Evolutionary conservation across 2,113 vertebrate genomes (phyloP).

Genomic region (Callocephalon fimbriatum): DNA sequence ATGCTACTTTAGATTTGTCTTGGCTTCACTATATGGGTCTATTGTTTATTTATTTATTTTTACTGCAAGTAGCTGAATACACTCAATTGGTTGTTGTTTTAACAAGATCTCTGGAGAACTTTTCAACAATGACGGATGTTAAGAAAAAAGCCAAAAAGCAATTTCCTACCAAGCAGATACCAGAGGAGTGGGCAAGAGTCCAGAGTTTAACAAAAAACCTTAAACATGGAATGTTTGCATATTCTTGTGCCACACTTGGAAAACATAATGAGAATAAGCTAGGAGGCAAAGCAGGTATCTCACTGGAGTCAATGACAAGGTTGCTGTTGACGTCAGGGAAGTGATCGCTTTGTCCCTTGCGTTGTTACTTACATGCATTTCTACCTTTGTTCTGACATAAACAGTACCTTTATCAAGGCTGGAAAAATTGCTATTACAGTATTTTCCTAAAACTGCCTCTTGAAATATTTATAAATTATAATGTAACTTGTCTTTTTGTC

Average conservation of each 20-base stretch:
- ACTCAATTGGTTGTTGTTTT: constrained; percentile 71
- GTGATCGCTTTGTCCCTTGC: neutral
- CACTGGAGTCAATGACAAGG: neutral
- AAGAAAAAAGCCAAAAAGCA: constrained; percentile 41
- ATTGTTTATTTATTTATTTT: constrained; percentile 35
- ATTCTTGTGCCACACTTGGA: neutral
- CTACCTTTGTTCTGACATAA: neutral
- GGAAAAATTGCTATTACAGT: neutral
- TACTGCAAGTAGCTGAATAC: constrained; percentile 34
- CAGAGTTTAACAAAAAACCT: neutral
- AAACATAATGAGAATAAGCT: neutral
- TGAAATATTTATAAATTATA: neutral
- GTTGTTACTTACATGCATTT: neutral
- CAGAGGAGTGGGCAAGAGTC: neutral
- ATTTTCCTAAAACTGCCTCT: neutral
- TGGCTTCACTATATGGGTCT: neutral
- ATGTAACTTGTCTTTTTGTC: neutral
- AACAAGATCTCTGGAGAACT: constrained; percentile 76
- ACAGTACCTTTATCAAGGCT: neutral
- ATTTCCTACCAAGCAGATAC: neutral
- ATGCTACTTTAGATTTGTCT: constrained; percentile 46
- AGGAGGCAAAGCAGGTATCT: neutral
- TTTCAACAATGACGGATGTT: constrained; percentile 43
- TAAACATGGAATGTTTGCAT: neutral
- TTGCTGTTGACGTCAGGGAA: neutral